Percentiles rank a stretch among this genome's conserved stretches.
These are phyloP conservation scores for Caenorhabditis panamensis DNA, from an alignment of 2,888 invertebrate species.

Conservation along the genomic window DNA sequence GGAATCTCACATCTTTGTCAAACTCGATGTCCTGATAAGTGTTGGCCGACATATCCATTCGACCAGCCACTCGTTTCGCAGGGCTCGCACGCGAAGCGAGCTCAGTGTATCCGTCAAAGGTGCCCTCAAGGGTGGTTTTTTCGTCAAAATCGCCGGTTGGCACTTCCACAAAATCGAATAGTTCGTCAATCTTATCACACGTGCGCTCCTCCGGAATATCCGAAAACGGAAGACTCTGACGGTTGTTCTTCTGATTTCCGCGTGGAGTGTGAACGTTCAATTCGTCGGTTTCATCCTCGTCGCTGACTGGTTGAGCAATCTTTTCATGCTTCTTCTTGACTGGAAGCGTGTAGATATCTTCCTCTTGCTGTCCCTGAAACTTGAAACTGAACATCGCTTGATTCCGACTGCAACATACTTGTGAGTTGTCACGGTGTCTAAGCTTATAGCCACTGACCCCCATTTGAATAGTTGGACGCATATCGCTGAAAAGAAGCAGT, in stretches of 20 bases:
- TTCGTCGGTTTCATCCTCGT: constrained; percentile 41
- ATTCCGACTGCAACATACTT: neutral
- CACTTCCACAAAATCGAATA: constrained; percentile 68
- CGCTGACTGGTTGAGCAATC: neutral
- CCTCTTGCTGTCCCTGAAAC: neutral
- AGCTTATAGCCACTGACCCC: constrained; percentile 43
- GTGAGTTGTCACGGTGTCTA: constrained; percentile 20
- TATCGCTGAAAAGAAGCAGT: constrained; percentile 29
- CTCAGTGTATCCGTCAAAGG: constrained; percentile 42
- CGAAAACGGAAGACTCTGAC: constrained; percentile 57
- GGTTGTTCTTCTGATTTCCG: neutral
- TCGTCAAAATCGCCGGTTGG: constrained; percentile 50
- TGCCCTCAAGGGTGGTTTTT: constrained; percentile 42
- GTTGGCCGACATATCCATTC: constrained; percentile 24
- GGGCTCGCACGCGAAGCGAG: constrained; percentile 22
- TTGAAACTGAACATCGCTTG: neutral
- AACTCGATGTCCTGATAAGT: constrained; percentile 57
- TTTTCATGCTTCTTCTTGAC: constrained; percentile 14
- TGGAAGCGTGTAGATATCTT: constrained; percentile 43
- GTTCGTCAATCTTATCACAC: constrained; percentile 63
- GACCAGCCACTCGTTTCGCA: neutral
- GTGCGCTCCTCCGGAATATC: constrained; percentile 62
- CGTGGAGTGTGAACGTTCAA: constrained; percentile 20
- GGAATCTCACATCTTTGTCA: constrained; percentile 29
- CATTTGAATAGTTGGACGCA: constrained; percentile 58